Conservation (phyloP, 2,797 vertebrate genomes). For the Oreonectes daqikongensis region DNA sequence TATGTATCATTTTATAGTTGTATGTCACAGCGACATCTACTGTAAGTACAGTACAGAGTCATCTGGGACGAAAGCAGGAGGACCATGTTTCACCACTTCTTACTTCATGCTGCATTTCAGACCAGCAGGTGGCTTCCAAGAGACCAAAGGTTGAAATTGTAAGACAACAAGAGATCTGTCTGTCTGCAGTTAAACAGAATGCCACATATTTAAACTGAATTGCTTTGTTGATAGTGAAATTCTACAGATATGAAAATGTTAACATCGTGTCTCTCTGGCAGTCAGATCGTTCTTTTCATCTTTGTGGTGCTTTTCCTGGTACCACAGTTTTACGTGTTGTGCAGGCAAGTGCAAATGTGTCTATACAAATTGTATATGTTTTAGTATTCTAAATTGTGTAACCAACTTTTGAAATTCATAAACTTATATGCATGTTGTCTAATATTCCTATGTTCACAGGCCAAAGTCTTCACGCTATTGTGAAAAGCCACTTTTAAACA, state of each 20-base stretch:
- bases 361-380: background rate
- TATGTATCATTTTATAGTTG: background rate
- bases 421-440: background rate
- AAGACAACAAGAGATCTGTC: constrained; percentile 52
- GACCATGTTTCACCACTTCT: constrained; percentile 76
- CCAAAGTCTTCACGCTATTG: constrained; percentile 82
- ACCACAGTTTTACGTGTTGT: constrained; percentile 76
- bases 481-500: constrained; percentile 81
- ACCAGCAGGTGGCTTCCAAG: constrained; percentile 75
- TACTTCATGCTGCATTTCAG: constrained; percentile 73
- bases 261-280: constrained; percentile 56
- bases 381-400: background rate
- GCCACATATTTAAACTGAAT: background rate
- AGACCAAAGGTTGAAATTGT: constrained; percentile 75
- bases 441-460: constrained; percentile 64
- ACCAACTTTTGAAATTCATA: background rate
- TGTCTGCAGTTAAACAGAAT: background rate
- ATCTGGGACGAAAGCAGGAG: constrained; percentile 24
- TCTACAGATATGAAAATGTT: background rate
- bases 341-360: constrained; percentile 65
- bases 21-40: background rate
- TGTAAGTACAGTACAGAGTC: background rate
- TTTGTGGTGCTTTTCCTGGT: constrained; percentile 69
- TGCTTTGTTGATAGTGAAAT: background rate
- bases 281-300: constrained; percentile 74